Conservation (phyloP, 2,797 vertebrate species). For the Sebastes melanostomus region DNA sequence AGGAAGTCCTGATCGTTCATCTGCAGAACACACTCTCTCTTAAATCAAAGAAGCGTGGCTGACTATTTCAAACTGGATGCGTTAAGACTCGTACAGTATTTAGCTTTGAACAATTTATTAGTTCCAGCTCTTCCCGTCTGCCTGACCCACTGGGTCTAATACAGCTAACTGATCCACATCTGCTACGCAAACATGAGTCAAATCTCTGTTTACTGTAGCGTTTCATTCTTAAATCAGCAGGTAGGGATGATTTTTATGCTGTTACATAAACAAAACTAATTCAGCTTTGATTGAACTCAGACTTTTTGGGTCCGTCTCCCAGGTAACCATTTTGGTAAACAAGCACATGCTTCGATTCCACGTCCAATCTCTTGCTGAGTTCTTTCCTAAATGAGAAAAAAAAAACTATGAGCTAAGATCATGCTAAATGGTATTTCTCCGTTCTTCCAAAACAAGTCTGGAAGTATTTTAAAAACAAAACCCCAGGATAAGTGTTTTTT, state of each 20-base stretch:
- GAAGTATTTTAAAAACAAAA: conserved; percentile 75
- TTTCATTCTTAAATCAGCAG: conserved; percentile 54
- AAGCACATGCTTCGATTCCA: conserved; percentile 46
- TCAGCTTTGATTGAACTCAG: conserved; percentile 53
- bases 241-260: conserved; percentile 35
- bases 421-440: conserved; percentile 48
- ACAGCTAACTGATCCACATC: conserved; percentile 50
- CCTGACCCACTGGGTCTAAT: conserved; percentile 32
- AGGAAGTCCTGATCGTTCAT: conserved; percentile 44
- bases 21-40: conserved; percentile 29
- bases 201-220: conserved; percentile 44
- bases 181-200: conserved; percentile 46
- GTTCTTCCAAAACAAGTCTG: conserved; percentile 68
- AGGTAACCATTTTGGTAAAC: conserved; percentile 64
- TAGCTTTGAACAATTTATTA: conserved; percentile 55
- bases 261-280: conserved; percentile 49
- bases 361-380: conserved; percentile 39
- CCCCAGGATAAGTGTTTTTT: conserved; percentile 63
- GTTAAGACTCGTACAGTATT: conserved; percentile 29
- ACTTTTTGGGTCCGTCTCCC: conserved; percentile 32
- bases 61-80: conserved; percentile 21
- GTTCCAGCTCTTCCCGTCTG: conserved; percentile 52
- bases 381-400: conserved; percentile 55
- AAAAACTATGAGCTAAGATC: conserved; percentile 46
- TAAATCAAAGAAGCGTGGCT: conserved; percentile 26